These are phyloP conservation scores for Glaucidium brasilianum DNA, from an alignment of 2,113 vertebrate species.

Conservation along the genomic window DNA sequence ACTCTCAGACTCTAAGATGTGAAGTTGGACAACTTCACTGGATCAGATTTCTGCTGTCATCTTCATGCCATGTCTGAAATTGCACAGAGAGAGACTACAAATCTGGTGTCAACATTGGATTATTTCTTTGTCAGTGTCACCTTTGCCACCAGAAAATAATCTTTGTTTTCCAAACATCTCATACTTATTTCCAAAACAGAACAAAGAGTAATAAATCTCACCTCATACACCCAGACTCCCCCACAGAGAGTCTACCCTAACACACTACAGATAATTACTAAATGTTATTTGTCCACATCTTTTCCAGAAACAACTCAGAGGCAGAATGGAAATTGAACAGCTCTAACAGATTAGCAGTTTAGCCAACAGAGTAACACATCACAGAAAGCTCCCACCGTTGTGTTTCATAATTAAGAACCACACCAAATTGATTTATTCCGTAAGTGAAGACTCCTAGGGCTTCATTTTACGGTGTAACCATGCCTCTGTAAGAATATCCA, in stretches of 20 bases:
- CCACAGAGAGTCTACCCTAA: neutral
- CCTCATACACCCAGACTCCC: neutral
- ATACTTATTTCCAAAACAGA: neutral
- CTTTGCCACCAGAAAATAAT: neutral
- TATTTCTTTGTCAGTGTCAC: neutral
- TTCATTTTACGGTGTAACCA: neutral
- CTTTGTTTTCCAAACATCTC: neutral
- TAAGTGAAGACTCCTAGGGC: neutral
- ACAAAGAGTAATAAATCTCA: neutral
- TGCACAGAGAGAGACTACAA: neutral
- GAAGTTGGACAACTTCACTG: neutral
- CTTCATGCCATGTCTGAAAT: fast-evolving
- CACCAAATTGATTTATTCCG: neutral
- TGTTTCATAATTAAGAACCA: neutral
- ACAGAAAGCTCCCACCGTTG: neutral
- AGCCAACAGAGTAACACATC: neutral
- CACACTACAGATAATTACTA: neutral
- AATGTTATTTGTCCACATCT: neutral
- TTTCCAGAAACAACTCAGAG: neutral
- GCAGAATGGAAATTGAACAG: neutral
- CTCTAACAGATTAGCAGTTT: neutral
- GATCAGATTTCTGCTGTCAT: neutral
- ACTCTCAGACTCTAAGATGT: neutral
- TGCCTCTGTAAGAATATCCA: neutral
- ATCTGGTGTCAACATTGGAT: neutral